Evolutionary conservation across 2,113 vertebrate genomes (phyloP).

Genomic region (Neogobius melanostomus): DNA sequence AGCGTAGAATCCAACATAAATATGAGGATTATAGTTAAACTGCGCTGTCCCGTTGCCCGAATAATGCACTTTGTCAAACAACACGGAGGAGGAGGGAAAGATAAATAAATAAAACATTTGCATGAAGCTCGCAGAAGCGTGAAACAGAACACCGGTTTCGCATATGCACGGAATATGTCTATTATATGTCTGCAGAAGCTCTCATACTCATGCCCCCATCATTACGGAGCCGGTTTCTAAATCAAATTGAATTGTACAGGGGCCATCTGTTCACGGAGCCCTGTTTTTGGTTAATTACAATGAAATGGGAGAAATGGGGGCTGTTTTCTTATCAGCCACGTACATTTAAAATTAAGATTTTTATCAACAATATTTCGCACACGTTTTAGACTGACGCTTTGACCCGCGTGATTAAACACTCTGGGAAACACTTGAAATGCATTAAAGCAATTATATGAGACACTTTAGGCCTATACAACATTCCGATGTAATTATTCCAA

Average conservation of each 20-base stretch:
- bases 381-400: slow-evolving; percentile 8
- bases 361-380: slow-evolving; percentile 31
- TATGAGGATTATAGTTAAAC: slow-evolving; percentile 61
- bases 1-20: slow-evolving; percentile 62
- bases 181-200: slow-evolving; percentile 6
- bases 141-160: slow-evolving; percentile 19
- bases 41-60: slow-evolving; percentile 39
- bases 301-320: slow-evolving; percentile 35
- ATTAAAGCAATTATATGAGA: background rate
- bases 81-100: slow-evolving; percentile 16
- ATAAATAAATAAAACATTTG: slow-evolving; percentile 22
- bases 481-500: background rate
- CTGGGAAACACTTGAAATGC: background rate
- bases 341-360: slow-evolving; percentile 43
- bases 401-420: background rate
- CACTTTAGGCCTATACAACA: background rate
- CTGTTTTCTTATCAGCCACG: slow-evolving; percentile 14
- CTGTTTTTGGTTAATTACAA: slow-evolving; percentile 50
- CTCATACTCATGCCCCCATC: slow-evolving; percentile 25
- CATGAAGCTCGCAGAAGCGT: slow-evolving; percentile 33
- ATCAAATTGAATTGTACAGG: slow-evolving; percentile 54
- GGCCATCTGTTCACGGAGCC: slow-evolving; percentile 55
- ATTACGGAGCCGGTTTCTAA: slow-evolving; percentile 43
- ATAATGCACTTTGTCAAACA: slow-evolving; percentile 27
- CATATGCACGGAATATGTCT: slow-evolving; percentile 23